Evolutionary conservation across 2,888 invertebrate species (phyloP), one percentile per base, ranked within the genome.

Genomic region (Zygaena filipendulae): DNA sequence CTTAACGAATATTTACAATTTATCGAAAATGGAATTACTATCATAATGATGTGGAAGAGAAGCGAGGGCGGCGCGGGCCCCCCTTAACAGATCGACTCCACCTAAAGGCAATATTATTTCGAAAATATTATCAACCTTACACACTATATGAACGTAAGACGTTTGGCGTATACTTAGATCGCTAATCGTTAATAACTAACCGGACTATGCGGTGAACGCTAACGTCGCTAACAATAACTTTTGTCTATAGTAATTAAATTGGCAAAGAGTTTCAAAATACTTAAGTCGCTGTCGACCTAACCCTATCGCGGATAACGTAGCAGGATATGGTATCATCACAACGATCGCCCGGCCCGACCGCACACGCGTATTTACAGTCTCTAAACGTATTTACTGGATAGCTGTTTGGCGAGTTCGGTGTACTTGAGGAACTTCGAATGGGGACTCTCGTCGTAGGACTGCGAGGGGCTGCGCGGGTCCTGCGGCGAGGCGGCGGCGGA

Each of bases 391-490:
- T 96, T 96, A 82, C 95, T 95, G 66, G 96, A 96, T 69, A 97
- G 84, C 82, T 97, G 97, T 81, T 97, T 97, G 58, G 97, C 97
- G 80, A 97, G 87, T 82, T 97, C 96, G 63, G 96, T 96, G 82
- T 97, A 97, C 83, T 97, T 97, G 50, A 96, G 88, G 84, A 97
- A 97, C 83, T 97, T 97, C 51, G 97, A 95, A 79, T 95, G 95
- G 26, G 95, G 93, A 63, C 92, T 94, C 72, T 95, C 95, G 56
- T 94, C 94, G 59, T 88, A 90, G 16, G 85, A 68, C 66, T 83
- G 64, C 60, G 84, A 63, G 36, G 85, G 84, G 43, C 83, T 83
- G 38, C 82, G 79, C 29, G 83, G 82, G 51, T 82, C 84, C 37
- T 82, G 81, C 23, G 84, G 83, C 5, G 77, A 75, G 7, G 72